phyloP scores from a whole-genome alignment of 2,113 vertebrate species.

The Burhinus bistriatus region DNA sequence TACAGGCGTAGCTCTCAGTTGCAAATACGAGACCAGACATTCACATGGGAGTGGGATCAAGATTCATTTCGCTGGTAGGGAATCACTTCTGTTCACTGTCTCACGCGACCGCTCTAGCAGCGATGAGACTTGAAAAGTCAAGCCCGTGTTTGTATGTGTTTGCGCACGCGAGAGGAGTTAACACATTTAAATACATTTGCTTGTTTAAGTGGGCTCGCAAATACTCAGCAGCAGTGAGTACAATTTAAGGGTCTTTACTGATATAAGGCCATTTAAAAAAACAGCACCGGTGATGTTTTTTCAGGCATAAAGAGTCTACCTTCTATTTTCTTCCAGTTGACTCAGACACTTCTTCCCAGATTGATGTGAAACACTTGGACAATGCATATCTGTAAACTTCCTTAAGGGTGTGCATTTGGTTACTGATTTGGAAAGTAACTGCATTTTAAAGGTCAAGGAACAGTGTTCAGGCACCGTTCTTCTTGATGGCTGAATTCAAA shows the following conservation, averaged over 20 bases:
- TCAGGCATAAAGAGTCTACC: not conserved
- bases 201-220: not conserved
- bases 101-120: accelerated
- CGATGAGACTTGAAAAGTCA: accelerated
- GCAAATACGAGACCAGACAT: accelerated
- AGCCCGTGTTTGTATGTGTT: accelerated
- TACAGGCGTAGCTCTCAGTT: accelerated
- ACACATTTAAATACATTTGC: not conserved
- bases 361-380: not conserved
- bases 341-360: not conserved
- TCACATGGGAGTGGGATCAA: not conserved
- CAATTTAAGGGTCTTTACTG: not conserved
- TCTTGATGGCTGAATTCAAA: not conserved
- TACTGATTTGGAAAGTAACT: not conserved
- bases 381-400: not conserved
- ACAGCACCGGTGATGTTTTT: not conserved
- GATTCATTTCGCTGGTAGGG: not conserved
- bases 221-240: accelerated
- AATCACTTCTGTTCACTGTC: not conserved
- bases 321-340: not conserved
- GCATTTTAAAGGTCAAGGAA: not conserved
- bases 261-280: accelerated
- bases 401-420: not conserved
- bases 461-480: not conserved
- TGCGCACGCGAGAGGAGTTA: not conserved